Base-by-base conservation (phyloP, 2,797 vertebrate genomes). In the Mionectes olivaceus region DNA sequence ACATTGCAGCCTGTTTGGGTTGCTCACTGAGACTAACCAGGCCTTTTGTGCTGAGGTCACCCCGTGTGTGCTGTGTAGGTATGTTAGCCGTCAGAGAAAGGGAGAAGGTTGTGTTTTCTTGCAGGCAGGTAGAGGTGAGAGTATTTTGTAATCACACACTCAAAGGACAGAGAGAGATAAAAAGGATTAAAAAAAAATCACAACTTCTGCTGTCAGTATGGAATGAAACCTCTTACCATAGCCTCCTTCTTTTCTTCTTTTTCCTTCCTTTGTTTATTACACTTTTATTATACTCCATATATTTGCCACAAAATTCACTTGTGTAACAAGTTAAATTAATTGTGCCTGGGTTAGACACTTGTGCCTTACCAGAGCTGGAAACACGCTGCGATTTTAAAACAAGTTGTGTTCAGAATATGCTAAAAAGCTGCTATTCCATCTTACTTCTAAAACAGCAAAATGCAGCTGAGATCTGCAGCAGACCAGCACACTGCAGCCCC, bases 391-490 rank as follows among this genome's bases (percentile, higher is more conserved):
- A 60, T 91, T 96, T 94, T 84, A 80, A 74, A 94, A 87, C 0
- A 0, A 69, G 21, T 11, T n/a, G 16, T 87, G 52, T 33, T 86
- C 80, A 59, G 33, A 81, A 64, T 41, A 49, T 8, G 59, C 60
- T 52, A 64, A 89, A 94, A 74, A 73, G 30, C n/a, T 56, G 41
- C 63, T 35, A 44, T 80, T 82, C 1, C 0, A 25, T 74, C 89
- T 91, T 37, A 12, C 52, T 89, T 87, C 70, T 83, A 50, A 84
- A 41, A 19, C 4, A 83, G 79, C 82, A 81, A 73, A 95, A 60
- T 57, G 79, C 82, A 92, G 87, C 94, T 80, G 89, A 81, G 89
- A 89, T 93, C 76, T 94, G 63, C 94, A 86, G 60, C 64, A 89
- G 91, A 71, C n/a, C 94, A 64, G 71, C 27, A n/a, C 1, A 5